These are phyloP conservation scores for Dryobotodes eremita DNA, from an alignment of 2,888 invertebrate genomes.

Conservation along the genomic window DNA sequence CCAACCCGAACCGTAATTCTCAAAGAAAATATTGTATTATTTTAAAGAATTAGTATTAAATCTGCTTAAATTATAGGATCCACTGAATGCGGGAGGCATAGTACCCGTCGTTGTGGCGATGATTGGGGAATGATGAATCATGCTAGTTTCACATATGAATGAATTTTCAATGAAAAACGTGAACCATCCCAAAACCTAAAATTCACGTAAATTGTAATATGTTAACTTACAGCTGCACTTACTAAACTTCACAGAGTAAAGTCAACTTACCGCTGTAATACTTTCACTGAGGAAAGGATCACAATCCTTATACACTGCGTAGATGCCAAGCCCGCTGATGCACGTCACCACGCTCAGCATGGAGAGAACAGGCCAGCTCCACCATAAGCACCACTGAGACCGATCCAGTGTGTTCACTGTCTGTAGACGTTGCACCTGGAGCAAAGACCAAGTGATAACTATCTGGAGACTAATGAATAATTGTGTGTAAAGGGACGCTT, in stretches of 20 bases:
- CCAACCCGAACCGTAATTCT: background rate
- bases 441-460: background rate
- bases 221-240: background rate
- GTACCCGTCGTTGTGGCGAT: background rate
- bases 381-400: conserved; percentile 94
- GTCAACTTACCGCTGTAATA: conserved; percentile 89
- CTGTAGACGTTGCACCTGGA: conserved; percentile 92
- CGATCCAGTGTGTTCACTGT: conserved; percentile 93
- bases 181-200: background rate
- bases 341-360: conserved; percentile 94
- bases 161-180: background rate
- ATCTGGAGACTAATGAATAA: background rate
- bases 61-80: background rate
- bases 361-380: conserved; percentile 95
- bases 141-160: background rate
- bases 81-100: background rate
- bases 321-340: conserved; percentile 95
- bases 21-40: background rate
- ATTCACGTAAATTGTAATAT: background rate
- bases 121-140: background rate
- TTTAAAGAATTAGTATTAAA: background rate
- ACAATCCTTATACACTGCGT: conserved; percentile 95
- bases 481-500: background rate
- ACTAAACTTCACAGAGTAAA: background rate
- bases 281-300: conserved; percentile 93